Conservation (phyloP, 2,113 vertebrate genomes). For the Hyperopisus bebe region DNA sequence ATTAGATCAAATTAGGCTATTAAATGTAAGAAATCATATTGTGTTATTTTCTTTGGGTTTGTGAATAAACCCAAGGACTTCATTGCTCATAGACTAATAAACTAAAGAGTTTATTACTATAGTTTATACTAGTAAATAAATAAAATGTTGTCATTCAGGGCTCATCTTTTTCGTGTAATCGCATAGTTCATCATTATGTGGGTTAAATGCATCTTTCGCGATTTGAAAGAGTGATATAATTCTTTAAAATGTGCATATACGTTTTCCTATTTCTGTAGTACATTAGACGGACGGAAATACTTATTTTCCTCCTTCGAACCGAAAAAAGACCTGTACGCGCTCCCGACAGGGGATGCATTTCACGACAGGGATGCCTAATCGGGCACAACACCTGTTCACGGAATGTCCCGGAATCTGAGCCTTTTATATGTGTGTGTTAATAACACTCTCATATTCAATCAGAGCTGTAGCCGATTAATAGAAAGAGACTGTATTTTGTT, state of each 20-base stretch:
- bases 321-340: background rate
- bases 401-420: background rate
- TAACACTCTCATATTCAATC: background rate
- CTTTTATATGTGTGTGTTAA: background rate
- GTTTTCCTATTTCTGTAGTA: background rate
- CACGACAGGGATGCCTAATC: background rate
- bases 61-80: background rate
- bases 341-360: background rate
- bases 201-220: background rate
- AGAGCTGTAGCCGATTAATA: background rate
- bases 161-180: background rate
- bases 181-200: background rate
- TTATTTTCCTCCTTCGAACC: background rate
- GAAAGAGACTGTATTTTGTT: background rate
- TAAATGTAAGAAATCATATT: background rate
- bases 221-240: background rate
- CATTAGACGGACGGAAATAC: background rate
- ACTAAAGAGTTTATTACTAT: too few relatives aligned
- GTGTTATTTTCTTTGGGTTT: background rate
- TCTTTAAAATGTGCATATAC: background rate
- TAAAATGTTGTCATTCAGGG: background rate
- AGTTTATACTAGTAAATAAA: too few relatives aligned
- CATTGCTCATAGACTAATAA: background rate
- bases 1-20: background rate
- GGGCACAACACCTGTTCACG: background rate